A percentile compares a stretch with the other conserved stretches of the same genome.
Conservation (phyloP, 2,888 invertebrate genomes). For the Drosophila flavopinicola region DNA sequence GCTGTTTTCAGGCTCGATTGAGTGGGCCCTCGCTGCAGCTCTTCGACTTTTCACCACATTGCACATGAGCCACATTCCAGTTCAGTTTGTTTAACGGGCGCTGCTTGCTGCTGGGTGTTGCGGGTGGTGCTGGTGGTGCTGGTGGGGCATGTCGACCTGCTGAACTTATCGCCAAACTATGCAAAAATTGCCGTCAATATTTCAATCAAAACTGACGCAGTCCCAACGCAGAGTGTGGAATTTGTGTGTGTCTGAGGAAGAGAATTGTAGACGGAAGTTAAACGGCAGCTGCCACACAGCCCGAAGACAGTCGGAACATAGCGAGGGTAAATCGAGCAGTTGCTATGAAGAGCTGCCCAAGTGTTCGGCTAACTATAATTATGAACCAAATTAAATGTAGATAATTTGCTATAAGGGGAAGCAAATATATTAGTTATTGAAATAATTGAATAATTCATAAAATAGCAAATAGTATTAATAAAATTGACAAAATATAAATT, state of each 20-base stretch:
- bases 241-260: conserved; percentile 7
- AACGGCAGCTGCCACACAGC: conserved; percentile 52
- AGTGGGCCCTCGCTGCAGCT: conserved; percentile 26
- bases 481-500: too few species aligned
- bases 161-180: conserved; percentile 64
- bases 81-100: conserved; percentile 33
- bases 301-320: conserved; percentile 20
- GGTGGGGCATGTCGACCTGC: conserved; percentile 5
- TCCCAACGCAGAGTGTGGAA: conserved; percentile 5
- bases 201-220: conserved; percentile 72
- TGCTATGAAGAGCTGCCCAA: not conserved
- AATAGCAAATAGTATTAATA: too few species aligned
- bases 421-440: not conserved
- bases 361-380: not conserved
- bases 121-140: not conserved
- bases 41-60: conserved; percentile 66
- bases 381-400: not conserved
- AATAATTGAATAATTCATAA: too few species aligned
- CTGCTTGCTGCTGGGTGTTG: too few species aligned
- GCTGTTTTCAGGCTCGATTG: conserved; percentile 67
- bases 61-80: conserved; percentile 49
- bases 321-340: conserved; percentile 28
- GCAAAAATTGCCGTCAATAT: conserved; percentile 73
- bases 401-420: not conserved
- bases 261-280: conserved; percentile 47